phyloP scores from a whole-genome alignment of 1,140 invertebrate genomes.

The Ooceraea biroi region DNA sequence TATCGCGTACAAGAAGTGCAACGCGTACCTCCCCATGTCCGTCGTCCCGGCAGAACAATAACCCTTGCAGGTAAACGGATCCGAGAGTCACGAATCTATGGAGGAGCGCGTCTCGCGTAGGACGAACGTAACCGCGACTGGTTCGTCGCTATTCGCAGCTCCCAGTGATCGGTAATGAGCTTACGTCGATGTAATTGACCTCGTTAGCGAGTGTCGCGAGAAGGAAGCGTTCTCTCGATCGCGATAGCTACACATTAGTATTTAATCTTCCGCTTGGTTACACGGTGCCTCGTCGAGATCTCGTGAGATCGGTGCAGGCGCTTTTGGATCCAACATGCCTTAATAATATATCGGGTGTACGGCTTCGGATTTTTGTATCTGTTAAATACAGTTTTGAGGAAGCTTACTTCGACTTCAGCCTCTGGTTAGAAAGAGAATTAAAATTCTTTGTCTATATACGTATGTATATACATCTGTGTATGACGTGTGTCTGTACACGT shows the following conservation, averaged over 20 bases:
- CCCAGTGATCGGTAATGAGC: conserved; percentile 39
- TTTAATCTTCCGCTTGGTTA: background rate
- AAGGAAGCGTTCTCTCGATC: background rate
- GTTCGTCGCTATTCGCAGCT: background rate
- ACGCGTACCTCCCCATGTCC: background rate
- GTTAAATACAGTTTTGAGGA: too few species aligned
- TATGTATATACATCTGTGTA: too few species aligned
- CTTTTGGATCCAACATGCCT: conserved; percentile 25
- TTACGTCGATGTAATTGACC: background rate
- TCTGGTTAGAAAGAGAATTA: too few species aligned
- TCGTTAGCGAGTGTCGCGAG: too few species aligned
- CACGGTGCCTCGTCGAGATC: background rate
- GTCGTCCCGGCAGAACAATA: background rate
- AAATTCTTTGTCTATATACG: too few species aligned
- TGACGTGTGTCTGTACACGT: too few species aligned
- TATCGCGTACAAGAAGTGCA: background rate
- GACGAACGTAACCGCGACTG: background rate
- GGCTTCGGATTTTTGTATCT: too few species aligned
- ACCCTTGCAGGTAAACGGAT: conserved; percentile 25
- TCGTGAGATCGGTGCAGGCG: background rate
- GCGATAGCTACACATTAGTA: background rate
- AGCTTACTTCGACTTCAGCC: too few species aligned
- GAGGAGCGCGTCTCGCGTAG: background rate
- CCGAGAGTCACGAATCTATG: too few species aligned
- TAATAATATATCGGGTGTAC: background rate